phyloP scores from a whole-genome alignment of 1,140 invertebrate species.

The Dolichoris vasculosae region DNA sequence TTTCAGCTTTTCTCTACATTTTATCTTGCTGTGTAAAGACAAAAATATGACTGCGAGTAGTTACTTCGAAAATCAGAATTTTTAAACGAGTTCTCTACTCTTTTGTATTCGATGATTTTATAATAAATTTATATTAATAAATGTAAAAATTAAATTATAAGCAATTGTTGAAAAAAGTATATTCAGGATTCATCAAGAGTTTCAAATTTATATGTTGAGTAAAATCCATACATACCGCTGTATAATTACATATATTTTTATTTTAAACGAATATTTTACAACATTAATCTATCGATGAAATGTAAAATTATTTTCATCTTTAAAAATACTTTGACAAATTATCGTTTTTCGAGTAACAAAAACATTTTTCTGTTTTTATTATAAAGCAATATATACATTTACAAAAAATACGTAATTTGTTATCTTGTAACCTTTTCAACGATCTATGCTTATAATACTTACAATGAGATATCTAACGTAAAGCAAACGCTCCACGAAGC shows the following conservation, averaged over 20 bases:
- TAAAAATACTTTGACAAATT: not conserved
- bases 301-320: not conserved
- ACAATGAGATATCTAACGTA: not conserved
- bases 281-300: too few relatives aligned
- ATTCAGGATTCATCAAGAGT: not conserved
- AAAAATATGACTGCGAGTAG: not conserved
- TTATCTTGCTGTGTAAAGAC: not conserved
- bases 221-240: not conserved
- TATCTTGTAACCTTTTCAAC: not conserved
- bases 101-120: slow-evolving; percentile 12
- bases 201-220: not conserved
- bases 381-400: slow-evolving; percentile 26
- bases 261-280: not conserved
- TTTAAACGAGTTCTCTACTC: slow-evolving; percentile 18
- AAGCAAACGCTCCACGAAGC: slow-evolving; percentile 25
- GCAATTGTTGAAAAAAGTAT: not conserved
- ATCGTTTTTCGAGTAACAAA: slow-evolving; percentile 22
- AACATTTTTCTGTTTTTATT: not conserved
- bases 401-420: not conserved
- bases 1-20: slow-evolving; percentile 11
- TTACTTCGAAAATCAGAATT: slow-evolving; percentile 25
- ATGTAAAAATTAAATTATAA: not conserved
- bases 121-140: slow-evolving; percentile 10
- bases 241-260: not conserved
- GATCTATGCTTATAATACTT: too few relatives aligned